These are phyloP conservation scores for Penaeus vannamei DNA, from an alignment of 1,140 invertebrate genomes.

Conservation along the genomic window DNA sequence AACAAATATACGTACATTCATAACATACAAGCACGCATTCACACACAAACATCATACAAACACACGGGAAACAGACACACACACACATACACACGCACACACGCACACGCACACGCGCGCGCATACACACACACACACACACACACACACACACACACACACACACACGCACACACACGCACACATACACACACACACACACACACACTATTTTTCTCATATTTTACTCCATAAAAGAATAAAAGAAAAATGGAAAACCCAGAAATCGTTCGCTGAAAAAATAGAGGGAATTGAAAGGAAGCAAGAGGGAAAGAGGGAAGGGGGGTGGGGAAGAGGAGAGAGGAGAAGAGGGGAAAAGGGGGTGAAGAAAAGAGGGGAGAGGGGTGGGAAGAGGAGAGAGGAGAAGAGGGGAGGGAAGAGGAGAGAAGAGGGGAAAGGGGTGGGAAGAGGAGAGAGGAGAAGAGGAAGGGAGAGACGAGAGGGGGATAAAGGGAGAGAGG, in stretches of 20 bases:
- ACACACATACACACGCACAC: slow-evolving; percentile 40
- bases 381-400: background rate
- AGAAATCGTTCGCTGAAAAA: background rate
- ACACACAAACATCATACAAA: too few species aligned
- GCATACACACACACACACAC: slow-evolving; percentile 21
- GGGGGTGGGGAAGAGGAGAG: background rate
- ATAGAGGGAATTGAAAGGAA: background rate
- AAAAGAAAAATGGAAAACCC: too few species aligned
- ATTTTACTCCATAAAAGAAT: too few species aligned
- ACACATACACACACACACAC: slow-evolving; percentile 49
- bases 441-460: background rate
- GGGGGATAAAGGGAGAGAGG: background rate
- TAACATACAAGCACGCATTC: background rate
- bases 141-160: slow-evolving; percentile 45
- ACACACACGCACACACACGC: slow-evolving; percentile 48
- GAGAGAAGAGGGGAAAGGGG: background rate
- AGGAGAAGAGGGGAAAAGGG: too few species aligned
- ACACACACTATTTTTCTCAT: slow-evolving; percentile 8
- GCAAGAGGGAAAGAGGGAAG: background rate
- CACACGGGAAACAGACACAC: slow-evolving; percentile 2
- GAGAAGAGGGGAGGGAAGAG: background rate
- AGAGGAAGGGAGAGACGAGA: background rate
- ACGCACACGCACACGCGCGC: slow-evolving; percentile 3
- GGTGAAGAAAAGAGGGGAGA: background rate
- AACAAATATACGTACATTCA: background rate